Percentiles rank a stretch among this genome's conserved stretches.
Evolutionary conservation across 2,888 invertebrate genomes (phyloP).

Genomic region (Eilema griseolum): DNA sequence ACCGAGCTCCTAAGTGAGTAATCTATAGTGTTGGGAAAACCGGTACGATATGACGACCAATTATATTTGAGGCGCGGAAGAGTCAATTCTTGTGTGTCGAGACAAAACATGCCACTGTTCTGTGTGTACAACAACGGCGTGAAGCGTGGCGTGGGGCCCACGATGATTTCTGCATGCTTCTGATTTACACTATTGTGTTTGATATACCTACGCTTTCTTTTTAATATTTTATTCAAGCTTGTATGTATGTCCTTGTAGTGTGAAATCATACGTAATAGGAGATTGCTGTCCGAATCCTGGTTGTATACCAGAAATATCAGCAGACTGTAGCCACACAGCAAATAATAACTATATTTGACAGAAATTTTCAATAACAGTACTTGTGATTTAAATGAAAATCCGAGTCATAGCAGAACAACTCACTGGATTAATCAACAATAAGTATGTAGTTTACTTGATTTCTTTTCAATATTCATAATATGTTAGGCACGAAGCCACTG

Average conservation of each 20-base stretch:
- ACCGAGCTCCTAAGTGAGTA: conserved; percentile 54
- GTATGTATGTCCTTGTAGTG: too few species aligned
- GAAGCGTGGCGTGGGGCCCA: conserved; percentile 10
- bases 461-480: too few species aligned
- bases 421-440: too few species aligned
- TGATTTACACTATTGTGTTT: neutral
- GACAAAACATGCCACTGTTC: conserved; percentile 6
- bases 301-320: neutral
- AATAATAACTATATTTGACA: too few species aligned
- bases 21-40: conserved; percentile 46
- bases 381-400: too few species aligned
- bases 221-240: neutral
- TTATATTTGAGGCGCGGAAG: conserved; percentile 56
- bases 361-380: too few species aligned
- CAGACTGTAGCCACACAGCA: neutral
- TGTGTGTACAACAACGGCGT: neutral
- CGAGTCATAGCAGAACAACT: too few species aligned
- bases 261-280: neutral
- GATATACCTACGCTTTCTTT: neutral
- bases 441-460: too few species aligned
- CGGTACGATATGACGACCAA: conserved; percentile 55
- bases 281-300: neutral
- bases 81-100: conserved; percentile 44
- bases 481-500: too few species aligned
- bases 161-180: neutral